Evolutionary conservation across 1,140 invertebrate species (phyloP).

Genomic region (Drosophila orena): DNA sequence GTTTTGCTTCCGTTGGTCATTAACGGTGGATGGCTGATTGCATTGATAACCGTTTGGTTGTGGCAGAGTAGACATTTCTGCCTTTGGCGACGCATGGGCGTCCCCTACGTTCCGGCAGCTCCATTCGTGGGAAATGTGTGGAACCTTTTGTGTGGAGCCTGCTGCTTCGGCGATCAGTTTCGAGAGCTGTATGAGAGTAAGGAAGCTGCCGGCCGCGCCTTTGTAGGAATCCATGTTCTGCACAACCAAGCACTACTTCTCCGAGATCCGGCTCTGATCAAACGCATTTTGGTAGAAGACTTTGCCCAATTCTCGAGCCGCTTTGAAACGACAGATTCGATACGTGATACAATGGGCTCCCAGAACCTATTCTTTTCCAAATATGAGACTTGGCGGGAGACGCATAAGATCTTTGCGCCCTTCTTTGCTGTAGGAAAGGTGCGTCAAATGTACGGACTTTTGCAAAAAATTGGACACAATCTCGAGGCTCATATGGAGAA

Average conservation of each 20-base stretch:
- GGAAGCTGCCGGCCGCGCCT: slow-evolving; percentile 39
- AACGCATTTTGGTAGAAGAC: slow-evolving; percentile 85
- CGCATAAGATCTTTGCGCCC: slow-evolving; percentile 67
- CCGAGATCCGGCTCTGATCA: slow-evolving; percentile 86
- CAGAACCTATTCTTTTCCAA: slow-evolving; percentile 74
- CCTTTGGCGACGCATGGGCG: slow-evolving; percentile 46
- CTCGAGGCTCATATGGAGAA: slow-evolving; percentile 59
- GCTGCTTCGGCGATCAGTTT: slow-evolving; percentile 70
- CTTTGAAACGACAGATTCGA: slow-evolving; percentile 65
- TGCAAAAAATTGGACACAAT: slow-evolving; percentile 63
- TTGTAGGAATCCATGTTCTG: slow-evolving; percentile 85
- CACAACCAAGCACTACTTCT: slow-evolving; percentile 85
- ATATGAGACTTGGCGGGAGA: slow-evolving; percentile 66
- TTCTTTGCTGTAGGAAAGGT: too few species aligned
- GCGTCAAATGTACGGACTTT: slow-evolving; percentile 48
- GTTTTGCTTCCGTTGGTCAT: background rate
- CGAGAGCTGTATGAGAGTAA: slow-evolving; percentile 43
- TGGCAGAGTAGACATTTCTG: slow-evolving; percentile 58
- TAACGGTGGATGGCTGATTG: background rate
- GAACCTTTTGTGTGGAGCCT: slow-evolving; percentile 48
- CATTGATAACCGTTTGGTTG: slow-evolving; percentile 34
- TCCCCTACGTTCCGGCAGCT: slow-evolving; percentile 42
- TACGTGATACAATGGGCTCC: slow-evolving; percentile 65
- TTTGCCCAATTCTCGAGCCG: slow-evolving; percentile 79
- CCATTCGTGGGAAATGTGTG: slow-evolving; percentile 73